Base-by-base conservation (phyloP, 2,888 invertebrate species). In the Microchrysa polita region DNA sequence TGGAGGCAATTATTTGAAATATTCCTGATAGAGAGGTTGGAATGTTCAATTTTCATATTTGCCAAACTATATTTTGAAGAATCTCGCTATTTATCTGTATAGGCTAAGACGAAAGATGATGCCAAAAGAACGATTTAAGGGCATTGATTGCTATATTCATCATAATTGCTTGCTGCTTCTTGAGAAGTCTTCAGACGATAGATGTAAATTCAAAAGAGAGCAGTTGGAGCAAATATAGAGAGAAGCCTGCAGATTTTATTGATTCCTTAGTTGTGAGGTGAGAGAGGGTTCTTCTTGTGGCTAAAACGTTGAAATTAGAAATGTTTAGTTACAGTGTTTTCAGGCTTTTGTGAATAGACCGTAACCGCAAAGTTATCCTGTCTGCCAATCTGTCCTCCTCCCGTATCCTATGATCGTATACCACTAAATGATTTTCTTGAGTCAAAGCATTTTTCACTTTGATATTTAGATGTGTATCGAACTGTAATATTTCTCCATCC, bases 1-100 rank as follows among this genome's bases (percentile, higher is more conserved):
- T 69, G 55, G 55, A 55, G 55, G 69, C 69, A 69, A 69, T 69
- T 69, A 69, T 69, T 69, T 20, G 69, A 69, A 69, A 69, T 69
- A 69, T 55, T 69, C 57, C 69, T 69, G 55, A 69, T 69, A 57
- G 40, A 57, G 40, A 55, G 55, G 16, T 40, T 55, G 69, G 69
- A 69, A 69, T 69, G 69, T 57, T 69, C 69, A 69, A 69, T 69
- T 69, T 69, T 69, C 69, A 69, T 69, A 67, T 44, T 65, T 65
- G 27, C 20, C 1, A 18, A 23, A 27, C 55, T 18, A 12, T 20
- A 52, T 55, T 55, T 69, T 34, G 27, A 44, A 65, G 42, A 65
- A 48, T 23, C 27, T 12, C 48, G 65, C 44, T 44, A 44, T 48
- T 44, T 48, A 44, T 48, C 42, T 44, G 44, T 48, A 18, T n/a